A percentile compares a stretch with the other conserved stretches of the same genome.
Conservation (phyloP, 2,797 vertebrate species). For the Sylvia borin region DNA sequence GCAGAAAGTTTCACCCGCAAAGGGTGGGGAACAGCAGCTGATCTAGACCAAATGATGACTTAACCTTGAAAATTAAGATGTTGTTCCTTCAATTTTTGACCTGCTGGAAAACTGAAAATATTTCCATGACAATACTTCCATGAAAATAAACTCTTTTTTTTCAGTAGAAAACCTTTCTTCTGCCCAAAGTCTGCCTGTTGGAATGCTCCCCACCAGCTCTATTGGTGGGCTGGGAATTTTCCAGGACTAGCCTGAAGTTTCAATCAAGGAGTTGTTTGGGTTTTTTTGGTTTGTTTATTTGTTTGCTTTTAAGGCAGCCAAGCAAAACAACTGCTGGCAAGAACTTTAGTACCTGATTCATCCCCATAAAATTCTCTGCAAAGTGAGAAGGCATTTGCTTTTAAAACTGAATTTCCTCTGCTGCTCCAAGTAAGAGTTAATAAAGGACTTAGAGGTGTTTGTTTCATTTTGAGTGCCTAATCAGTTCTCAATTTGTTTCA, state of each 20-base stretch:
- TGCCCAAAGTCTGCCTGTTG: not conserved
- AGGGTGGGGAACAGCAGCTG: slow-evolving; percentile 50
- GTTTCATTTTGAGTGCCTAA: slow-evolving; percentile 11
- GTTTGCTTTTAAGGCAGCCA: slow-evolving; percentile 11
- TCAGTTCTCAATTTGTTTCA: not conserved
- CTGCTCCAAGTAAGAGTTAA: not conserved
- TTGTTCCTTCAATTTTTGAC: not conserved
- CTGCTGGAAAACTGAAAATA: not conserved
- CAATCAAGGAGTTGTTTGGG: not conserved
- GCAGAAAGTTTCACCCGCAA: not conserved
- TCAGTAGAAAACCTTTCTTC: not conserved
- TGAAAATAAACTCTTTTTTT: not conserved
- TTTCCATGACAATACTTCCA: not conserved
- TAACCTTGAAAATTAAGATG: not conserved
- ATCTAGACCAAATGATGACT: slow-evolving; percentile 20
- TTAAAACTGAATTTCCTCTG: not conserved
- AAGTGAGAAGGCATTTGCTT: not conserved
- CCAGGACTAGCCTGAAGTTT: slow-evolving; percentile 1
- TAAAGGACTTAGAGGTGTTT: not conserved
- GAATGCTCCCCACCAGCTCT: not conserved
- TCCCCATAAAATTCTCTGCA: not conserved
- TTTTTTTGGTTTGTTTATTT: not conserved
- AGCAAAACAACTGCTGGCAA: not conserved
- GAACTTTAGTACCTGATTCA: not conserved
- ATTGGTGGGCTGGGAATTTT: slow-evolving; percentile 35